phyloP scores from a whole-genome alignment of 2,797 vertebrate species.

The Ctenopoma multispine region DNA sequence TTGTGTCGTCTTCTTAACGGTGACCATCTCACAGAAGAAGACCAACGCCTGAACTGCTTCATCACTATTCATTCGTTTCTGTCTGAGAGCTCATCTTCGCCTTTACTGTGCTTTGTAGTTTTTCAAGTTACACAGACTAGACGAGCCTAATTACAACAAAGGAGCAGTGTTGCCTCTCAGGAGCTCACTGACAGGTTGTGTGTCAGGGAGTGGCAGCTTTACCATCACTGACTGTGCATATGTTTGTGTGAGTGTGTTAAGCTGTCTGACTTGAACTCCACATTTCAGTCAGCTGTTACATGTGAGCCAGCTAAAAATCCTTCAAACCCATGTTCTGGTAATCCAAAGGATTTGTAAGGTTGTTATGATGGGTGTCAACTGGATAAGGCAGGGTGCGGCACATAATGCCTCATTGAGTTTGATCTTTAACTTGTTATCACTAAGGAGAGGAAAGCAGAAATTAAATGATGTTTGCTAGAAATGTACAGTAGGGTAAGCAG shows the following conservation, averaged over 20 bases:
- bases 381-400: slow-evolving; percentile 54
- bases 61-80: not conserved
- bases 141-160: slow-evolving; percentile 25
- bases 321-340: slow-evolving; percentile 19
- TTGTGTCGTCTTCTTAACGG: slow-evolving; percentile 31
- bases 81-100: not conserved
- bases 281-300: not conserved
- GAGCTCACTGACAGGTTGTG: slow-evolving; percentile 47
- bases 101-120: not conserved
- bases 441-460: not conserved
- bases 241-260: not conserved
- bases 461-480: not conserved
- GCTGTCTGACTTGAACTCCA: slow-evolving; percentile 26
- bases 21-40: slow-evolving; percentile 16
- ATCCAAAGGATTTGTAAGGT: slow-evolving; percentile 15
- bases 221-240: slow-evolving; percentile 2
- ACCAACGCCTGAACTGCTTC: not conserved
- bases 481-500: not conserved
- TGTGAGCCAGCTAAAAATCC: slow-evolving; percentile 14
- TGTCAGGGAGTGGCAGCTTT: slow-evolving; percentile 62
- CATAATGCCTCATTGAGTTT: not conserved
- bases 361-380: slow-evolving; percentile 26
- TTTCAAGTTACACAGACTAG: not conserved
- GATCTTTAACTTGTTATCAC: not conserved
- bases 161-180: slow-evolving; percentile 17